Evolutionary conservation across 2,888 invertebrate genomes (phyloP), one percentile per base, ranked within the genome.

Genomic region (Eupithecia abbreviata): DNA sequence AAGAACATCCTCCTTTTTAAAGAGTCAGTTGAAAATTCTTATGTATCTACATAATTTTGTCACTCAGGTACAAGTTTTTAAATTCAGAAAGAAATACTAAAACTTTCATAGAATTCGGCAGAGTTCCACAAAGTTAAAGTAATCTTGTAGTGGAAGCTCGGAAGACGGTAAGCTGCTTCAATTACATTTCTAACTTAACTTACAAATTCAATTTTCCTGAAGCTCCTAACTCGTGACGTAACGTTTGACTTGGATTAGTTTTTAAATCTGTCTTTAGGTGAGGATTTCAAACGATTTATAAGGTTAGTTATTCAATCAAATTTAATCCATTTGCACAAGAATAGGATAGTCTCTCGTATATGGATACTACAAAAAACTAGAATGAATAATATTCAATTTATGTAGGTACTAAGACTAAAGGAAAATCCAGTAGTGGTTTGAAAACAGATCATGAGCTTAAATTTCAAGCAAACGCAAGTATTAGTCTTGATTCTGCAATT

Each of bases 191-290:
- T 10, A 72, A 75, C 72, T 58, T 47, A 49, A 72, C 66, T 75
- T 72, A 69, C 12, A 72, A 72, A 75, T 69, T 75, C 58, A 72
- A 75, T 75, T 75, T 75, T 68, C 70, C 49, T 67, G 55, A 72
- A 75, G 49, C 71, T 66, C 45, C 55, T 71, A 30, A 75, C 45
- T 71, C 66, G 62, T 72, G 66, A 55, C 67, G 9, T 55, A 62
- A 45, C 62, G 58, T 62, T 72, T 62, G 62, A 45, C 71, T 45
- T 58, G 62, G 45, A 72, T 3, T 6, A 12, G 13, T 45, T 72
- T 62, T 72, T 30, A 30, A 62, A 72, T 72, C 45, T 58, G 42
- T 49, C 70, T 55, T 55, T 6, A 42, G 43, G 71, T 13, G 6
- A 30, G 41, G 66, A 42, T 66, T 41, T 41, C 5, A 15, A n/a